Base-by-base conservation (phyloP, 2,888 invertebrate species). In the Autographa pulchrina region DNA sequence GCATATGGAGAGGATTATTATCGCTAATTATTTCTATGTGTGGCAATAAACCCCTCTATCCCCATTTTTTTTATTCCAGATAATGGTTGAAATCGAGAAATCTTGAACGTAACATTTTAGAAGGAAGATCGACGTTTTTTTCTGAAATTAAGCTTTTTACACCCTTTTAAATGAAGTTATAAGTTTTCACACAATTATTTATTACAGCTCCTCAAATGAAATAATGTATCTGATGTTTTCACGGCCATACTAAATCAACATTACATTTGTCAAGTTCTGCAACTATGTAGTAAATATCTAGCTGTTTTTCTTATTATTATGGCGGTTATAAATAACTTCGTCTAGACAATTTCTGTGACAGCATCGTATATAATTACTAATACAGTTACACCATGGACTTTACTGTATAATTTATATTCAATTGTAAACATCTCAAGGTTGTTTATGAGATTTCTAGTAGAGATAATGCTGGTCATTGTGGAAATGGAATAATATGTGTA, bases 301-400 rank as follows among this genome's bases (percentile, higher is more conserved):
- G 38, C 38, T 38, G 38, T 38, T 38, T 48, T 16, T n/a, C 48
- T 48, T 48, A 48, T 48, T 48, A 48, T n/a, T n/a, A 48, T 48
- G 48, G 48, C n/a, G n/a, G 48, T n/a, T n/a, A n/a, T 48, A 48
- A 48, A 48, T 48, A 48, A 48, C n/a, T n/a, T 48, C n/a, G 48
- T 48, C 48, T 48, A 48, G 48, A 48, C 48, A 48, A 48, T n/a
- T 16, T n/a, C 48, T n/a, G 48, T 7, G 48, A 48, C n/a, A 48
- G 48, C 48, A 48, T 48, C 8, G 48, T 7, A 48, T n/a, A 48
- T n/a, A 48, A 48, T 48, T 48, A 48, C n/a, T n/a, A 48, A 48
- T 7, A n/a, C 48, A 48, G 48, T 48, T n/a, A 48, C 48, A 48
- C 48, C n/a, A 48, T 48, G 48, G 48, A 48, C 48, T 48, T n/a